Conservation (phyloP, 2,888 invertebrate species). For the Coelinius sp. region DNA sequence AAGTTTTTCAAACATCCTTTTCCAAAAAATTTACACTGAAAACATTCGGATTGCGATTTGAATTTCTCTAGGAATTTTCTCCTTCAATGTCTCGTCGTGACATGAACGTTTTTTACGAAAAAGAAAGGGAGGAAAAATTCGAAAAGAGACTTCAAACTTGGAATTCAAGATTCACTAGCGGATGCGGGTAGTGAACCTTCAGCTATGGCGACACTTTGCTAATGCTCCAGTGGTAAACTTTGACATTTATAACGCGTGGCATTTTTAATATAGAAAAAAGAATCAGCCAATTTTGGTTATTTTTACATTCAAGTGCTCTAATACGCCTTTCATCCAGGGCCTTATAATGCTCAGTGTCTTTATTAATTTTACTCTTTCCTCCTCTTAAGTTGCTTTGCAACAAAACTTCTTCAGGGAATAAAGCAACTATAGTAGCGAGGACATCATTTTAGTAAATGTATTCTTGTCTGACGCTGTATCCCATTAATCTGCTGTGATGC, state of each 20-base stretch:
- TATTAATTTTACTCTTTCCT: background rate
- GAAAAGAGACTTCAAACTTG: too few relatives aligned
- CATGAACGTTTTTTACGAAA: too few relatives aligned
- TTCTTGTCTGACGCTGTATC: background rate
- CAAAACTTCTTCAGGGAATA: background rate
- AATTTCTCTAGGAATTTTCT: too few relatives aligned
- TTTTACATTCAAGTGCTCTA: background rate
- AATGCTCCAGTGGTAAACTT: too few relatives aligned
- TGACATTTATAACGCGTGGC: background rate
- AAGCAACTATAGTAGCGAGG: background rate
- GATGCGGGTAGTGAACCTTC: too few relatives aligned
- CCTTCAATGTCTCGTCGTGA: too few relatives aligned
- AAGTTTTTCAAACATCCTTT: too few relatives aligned
- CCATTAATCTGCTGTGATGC: background rate
- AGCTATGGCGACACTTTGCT: too few relatives aligned
- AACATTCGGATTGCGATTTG: too few relatives aligned
- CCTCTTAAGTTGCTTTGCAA: background rate
- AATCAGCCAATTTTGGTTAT: background rate
- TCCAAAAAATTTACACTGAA: too few relatives aligned
- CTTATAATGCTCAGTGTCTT: background rate
- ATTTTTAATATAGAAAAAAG: background rate
- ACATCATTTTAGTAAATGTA: background rate
- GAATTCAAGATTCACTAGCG: too few relatives aligned
- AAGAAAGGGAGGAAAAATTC: too few relatives aligned
- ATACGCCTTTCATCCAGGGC: background rate